Percentiles rank a stretch among this genome's conserved stretches.
Conservation (phyloP, 2,888 invertebrate genomes). For the Drosophila infuscata region DNA sequence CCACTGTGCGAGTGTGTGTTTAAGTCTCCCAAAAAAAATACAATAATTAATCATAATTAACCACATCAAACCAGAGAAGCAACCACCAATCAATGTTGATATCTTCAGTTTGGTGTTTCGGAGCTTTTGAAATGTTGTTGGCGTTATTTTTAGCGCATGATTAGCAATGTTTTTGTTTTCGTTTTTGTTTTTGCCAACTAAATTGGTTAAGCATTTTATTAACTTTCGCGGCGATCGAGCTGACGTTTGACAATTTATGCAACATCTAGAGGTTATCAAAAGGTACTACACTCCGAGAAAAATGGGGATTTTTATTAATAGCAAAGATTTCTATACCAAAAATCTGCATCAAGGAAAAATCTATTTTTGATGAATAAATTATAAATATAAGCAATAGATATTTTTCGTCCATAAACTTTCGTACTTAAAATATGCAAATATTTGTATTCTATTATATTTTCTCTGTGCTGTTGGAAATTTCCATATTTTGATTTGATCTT, state of each 20-base stretch:
- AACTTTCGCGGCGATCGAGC: constrained; percentile 53
- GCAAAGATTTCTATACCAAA: neutral
- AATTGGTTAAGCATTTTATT: constrained; percentile 55
- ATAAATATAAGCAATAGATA: neutral
- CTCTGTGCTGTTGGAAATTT: neutral
- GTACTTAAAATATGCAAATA: neutral
- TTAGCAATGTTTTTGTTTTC: constrained; percentile 57
- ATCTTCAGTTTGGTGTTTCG: constrained; percentile 48
- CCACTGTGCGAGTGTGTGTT: constrained; percentile 4
- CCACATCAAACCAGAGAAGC: constrained; percentile 34
- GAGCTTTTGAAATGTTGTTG: constrained; percentile 57
- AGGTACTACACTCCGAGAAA: constrained; percentile 12
- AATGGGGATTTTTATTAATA: neutral
- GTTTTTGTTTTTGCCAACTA: constrained; percentile 32
- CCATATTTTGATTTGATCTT: neutral
- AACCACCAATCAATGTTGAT: constrained; percentile 31
- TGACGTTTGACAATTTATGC: constrained; percentile 42
- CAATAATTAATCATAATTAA: constrained; percentile 79
- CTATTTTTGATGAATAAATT: neutral
- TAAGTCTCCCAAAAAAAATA: constrained; percentile 11
- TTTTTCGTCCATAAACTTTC: neutral
- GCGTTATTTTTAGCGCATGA: constrained; percentile 77
- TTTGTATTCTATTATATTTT: neutral
- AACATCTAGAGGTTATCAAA: constrained; percentile 71
- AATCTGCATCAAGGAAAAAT: neutral